Conservation (phyloP, 2,888 invertebrate genomes). For the Campopleginae sp. region DNA sequence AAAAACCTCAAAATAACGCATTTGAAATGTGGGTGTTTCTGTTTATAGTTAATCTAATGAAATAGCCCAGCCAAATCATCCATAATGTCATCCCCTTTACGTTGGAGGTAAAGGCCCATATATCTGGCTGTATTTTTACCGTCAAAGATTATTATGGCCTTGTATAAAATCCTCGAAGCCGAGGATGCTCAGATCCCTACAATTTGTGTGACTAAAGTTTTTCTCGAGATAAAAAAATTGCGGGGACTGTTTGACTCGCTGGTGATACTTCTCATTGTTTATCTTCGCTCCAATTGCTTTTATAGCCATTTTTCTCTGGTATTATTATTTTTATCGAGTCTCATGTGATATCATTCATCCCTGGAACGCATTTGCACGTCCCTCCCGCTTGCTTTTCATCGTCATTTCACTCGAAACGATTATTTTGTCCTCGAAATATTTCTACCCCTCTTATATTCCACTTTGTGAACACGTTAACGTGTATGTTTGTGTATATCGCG, state of each 20-base stretch:
- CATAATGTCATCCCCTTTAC: slow-evolving; percentile 8
- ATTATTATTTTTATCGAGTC: slow-evolving; percentile 34
- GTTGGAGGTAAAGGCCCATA: neutral
- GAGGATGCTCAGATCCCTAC: slow-evolving; percentile 19
- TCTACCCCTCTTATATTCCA: slow-evolving; percentile 14
- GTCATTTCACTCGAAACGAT: neutral
- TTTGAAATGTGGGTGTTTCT: neutral
- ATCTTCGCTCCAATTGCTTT: slow-evolving; percentile 62
- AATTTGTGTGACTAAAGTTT: slow-evolving; percentile 49
- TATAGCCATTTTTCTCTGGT: slow-evolving; percentile 25
- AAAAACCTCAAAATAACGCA: neutral
- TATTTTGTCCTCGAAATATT: slow-evolving; percentile 5
- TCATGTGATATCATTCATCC: slow-evolving; percentile 14
- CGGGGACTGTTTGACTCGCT: slow-evolving; percentile 29
- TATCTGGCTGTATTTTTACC: neutral
- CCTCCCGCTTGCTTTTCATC: slow-evolving; percentile 14
- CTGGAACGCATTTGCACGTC: slow-evolving; percentile 4
- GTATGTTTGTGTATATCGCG: neutral
- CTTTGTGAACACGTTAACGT: slow-evolving; percentile 14
- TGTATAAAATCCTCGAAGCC: slow-evolving; percentile 50
- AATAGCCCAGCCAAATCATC: slow-evolving; percentile 4
- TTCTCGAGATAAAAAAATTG: slow-evolving; percentile 47
- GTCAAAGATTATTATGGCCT: slow-evolving; percentile 23
- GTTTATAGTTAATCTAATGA: neutral
- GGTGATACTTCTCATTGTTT: slow-evolving; percentile 61